phyloP scores from a whole-genome alignment of 37 sponge, comb jelly and placozoan genomes.

The Halisarca cf. caerulea region DNA sequence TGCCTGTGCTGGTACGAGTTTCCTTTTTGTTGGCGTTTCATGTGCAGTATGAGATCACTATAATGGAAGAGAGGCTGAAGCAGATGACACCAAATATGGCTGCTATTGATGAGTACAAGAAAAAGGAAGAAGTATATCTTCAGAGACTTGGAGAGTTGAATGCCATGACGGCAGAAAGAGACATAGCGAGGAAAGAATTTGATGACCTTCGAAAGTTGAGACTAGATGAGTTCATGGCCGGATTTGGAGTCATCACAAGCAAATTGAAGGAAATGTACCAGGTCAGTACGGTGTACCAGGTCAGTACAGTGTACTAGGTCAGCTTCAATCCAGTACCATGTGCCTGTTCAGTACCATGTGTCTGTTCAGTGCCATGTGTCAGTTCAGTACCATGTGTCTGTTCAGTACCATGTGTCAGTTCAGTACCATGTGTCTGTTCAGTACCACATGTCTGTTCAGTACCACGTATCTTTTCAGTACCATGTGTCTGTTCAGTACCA shows the following conservation, averaged over 20 bases:
- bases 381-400: too few relatives aligned
- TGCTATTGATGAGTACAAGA: slow-evolving; percentile 91
- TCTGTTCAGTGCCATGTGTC: too few relatives aligned
- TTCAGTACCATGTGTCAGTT: too few relatives aligned
- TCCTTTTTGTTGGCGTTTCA: too few relatives aligned
- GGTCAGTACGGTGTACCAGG: slow-evolving; percentile 98
- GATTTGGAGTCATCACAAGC: slow-evolving; percentile 89
- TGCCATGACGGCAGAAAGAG: slow-evolving; percentile 75
- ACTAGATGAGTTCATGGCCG: slow-evolving; percentile 95
- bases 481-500: too few relatives aligned
- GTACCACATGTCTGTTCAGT: too few relatives aligned
- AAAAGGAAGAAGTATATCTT: slow-evolving; percentile 79
- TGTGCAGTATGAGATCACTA: slow-evolving; percentile 81
- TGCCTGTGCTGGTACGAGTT: too few relatives aligned
- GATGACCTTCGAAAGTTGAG: slow-evolving; percentile 86
- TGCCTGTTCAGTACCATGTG: too few relatives aligned
- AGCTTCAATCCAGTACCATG: too few relatives aligned
- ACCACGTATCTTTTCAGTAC: too few relatives aligned
- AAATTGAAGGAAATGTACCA: slow-evolving; percentile 99
- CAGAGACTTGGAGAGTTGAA: slow-evolving; percentile 83
- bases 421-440: too few relatives aligned
- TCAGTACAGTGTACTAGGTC: slow-evolving; percentile 96
- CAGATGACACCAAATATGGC: slow-evolving; percentile 97
- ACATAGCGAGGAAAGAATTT: slow-evolving; percentile 73
- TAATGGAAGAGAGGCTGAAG: slow-evolving; percentile 79